These are phyloP conservation scores for Lycia hirtaria DNA, from an alignment of 2,888 invertebrate species.

Conservation along the genomic window DNA sequence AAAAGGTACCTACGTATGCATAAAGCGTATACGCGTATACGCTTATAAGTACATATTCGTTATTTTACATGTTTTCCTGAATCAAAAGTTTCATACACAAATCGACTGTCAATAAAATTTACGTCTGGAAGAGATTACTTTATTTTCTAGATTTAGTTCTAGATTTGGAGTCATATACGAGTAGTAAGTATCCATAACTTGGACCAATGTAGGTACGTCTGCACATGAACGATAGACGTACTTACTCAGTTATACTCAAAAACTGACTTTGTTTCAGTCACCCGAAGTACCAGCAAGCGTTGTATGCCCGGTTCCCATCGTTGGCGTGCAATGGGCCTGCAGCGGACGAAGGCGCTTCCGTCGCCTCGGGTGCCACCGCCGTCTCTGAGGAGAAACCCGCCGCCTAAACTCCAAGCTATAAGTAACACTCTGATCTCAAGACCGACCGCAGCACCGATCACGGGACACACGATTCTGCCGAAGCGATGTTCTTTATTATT, in stretches of 20 bases:
- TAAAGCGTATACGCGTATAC: no score
- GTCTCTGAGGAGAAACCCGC: constrained; percentile 88
- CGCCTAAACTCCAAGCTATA: constrained; percentile 68
- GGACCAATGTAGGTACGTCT: no score
- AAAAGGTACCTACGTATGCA: no score
- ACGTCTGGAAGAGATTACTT: background rate
- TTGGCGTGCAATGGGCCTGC: constrained; percentile 83
- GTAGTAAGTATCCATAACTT: no score
- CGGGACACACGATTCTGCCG: constrained; percentile 68
- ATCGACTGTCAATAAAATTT: no score
- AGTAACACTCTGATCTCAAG: background rate
- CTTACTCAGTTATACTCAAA: no score
- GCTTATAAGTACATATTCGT: no score
- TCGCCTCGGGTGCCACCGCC: constrained; percentile 88
- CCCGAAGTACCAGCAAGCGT: constrained; percentile 91
- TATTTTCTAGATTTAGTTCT: background rate
- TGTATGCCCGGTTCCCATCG: constrained; percentile 92
- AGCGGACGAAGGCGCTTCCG: constrained; percentile 87
- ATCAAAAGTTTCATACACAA: no score
- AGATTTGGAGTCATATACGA: no score
- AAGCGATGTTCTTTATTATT: constrained; percentile 79
- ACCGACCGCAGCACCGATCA: constrained; percentile 41
- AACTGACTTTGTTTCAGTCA: constrained; percentile 81
- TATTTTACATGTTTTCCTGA: no score
- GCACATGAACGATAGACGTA: no score